phyloP scores from a whole-genome alignment of 92 coral and sea anemone genomes.

The Bergia sp. region DNA sequence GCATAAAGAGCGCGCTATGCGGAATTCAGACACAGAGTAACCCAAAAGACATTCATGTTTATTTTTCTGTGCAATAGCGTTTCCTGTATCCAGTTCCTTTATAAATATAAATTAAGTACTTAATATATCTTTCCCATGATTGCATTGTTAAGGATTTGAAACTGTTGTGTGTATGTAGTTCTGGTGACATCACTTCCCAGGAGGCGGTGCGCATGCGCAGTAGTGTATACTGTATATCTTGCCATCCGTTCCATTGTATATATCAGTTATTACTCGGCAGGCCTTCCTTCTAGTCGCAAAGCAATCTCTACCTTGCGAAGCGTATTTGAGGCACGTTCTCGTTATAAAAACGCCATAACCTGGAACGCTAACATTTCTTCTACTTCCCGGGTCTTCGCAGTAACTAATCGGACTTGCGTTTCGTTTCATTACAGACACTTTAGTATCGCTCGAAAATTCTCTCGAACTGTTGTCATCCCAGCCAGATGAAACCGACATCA shows the following conservation, averaged over 20 bases:
- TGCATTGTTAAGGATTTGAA: no score
- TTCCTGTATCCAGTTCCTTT: no score
- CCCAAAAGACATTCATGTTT: no score
- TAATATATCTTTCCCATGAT: no score
- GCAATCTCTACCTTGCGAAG: conserved; percentile 14
- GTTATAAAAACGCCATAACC: neutral
- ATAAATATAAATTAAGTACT: no score
- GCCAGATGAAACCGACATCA: neutral
- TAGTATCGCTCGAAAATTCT: neutral
- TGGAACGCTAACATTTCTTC: neutral
- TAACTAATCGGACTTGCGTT: neutral
- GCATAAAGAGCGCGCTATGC: no score
- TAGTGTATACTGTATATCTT: neutral
- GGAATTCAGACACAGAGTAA: no score
- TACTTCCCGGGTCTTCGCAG: neutral
- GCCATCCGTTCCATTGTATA: neutral
- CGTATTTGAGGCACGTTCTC: conserved; percentile 5
- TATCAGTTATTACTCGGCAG: neutral
- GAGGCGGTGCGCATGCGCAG: conserved; percentile 7
- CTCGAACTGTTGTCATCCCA: neutral
- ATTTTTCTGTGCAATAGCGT: no score
- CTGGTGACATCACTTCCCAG: neutral
- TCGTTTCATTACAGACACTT: conserved; percentile 10
- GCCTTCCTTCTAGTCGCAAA: neutral
- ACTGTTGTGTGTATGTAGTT: no score